These are phyloP conservation scores for Holacanthus passer DNA, from an alignment of 2,113 vertebrate species.

Conservation along the genomic window DNA sequence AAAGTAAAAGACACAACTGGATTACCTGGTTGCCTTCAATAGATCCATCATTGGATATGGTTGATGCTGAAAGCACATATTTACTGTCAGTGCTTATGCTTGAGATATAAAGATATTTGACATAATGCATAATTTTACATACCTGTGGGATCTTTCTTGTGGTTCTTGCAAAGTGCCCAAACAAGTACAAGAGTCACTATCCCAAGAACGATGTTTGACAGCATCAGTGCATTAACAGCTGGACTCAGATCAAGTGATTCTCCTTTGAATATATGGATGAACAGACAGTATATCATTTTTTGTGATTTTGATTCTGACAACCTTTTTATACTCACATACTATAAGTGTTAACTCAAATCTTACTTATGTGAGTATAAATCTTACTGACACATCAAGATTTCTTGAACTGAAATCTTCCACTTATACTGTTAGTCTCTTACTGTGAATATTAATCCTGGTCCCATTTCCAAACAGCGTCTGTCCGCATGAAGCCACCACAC, in stretches of 20 bases:
- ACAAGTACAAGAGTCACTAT: background rate
- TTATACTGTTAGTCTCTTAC: too few species aligned
- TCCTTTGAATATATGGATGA: background rate
- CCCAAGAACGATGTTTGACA: background rate
- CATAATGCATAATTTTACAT: background rate
- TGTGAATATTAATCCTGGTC: conserved; percentile 19
- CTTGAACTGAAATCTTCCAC: too few species aligned
- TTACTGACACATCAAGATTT: too few species aligned
- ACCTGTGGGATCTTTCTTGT: background rate
- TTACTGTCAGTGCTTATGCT: background rate
- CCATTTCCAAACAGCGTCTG: conserved; percentile 38
- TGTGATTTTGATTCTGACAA: too few species aligned
- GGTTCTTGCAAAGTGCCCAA: background rate
- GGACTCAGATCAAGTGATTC: background rate
- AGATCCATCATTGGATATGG: background rate
- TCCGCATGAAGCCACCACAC: conserved; percentile 59
- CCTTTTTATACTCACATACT: too few species aligned
- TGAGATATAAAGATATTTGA: background rate
- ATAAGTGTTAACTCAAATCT: too few species aligned
- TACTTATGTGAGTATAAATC: too few species aligned
- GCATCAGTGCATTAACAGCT: background rate
- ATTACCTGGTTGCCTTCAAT: background rate
- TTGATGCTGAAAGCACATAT: background rate
- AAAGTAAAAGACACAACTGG: too few species aligned
- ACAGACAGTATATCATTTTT: too few species aligned